Evolutionary conservation across 1,140 invertebrate species (phyloP), one percentile per base, ranked within the genome.

Genomic region (Gonioctena quinquepunctata): DNA sequence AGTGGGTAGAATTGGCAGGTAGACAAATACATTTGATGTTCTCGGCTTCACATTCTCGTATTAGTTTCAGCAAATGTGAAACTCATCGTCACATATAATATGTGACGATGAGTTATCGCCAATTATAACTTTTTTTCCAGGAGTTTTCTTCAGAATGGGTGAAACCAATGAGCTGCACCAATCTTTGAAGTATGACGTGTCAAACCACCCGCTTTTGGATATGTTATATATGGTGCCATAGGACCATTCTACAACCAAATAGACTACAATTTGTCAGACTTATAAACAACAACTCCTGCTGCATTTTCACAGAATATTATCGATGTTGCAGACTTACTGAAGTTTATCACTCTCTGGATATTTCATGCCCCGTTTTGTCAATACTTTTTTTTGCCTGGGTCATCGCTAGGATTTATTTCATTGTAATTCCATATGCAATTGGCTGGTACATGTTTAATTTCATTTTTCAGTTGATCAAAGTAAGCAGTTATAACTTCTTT

Each of bases 401-500:
- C 82, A 77, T 85, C 83, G 2, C 68, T 75, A 1, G 85, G 33
- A 72, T 85, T 85, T 11, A 83, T 84, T 70, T 85, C 82, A 73
- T 84, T 82, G 71, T 83, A 85, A 70, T 83, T 83, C 23, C 70
- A 62, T 33, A 78, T 75, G 68, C 75, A 73, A 62, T 11, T 27
- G 18, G 74, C 62, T 22, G 77, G 77, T 21, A 80, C 49, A 71
- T 74, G 49, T 54, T 22, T 18, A n/a, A 13, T 42, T 42, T 42
- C 33, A 13, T 54, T 42, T 42, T 42, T 42, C 33, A 42, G 33
- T 13, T 42, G 0, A 42, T 42, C 33, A 42, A 42, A 42, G 33
- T 42, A 42, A 13, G 33, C 33, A 2, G 33, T 42, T 42, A 42
- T 42, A 8, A 42, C 11, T 42, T 8, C n/a, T 42, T 42, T 3